phyloP scores from a whole-genome alignment of 2,888 invertebrate species.

The Rhyacophila evoluta region DNA sequence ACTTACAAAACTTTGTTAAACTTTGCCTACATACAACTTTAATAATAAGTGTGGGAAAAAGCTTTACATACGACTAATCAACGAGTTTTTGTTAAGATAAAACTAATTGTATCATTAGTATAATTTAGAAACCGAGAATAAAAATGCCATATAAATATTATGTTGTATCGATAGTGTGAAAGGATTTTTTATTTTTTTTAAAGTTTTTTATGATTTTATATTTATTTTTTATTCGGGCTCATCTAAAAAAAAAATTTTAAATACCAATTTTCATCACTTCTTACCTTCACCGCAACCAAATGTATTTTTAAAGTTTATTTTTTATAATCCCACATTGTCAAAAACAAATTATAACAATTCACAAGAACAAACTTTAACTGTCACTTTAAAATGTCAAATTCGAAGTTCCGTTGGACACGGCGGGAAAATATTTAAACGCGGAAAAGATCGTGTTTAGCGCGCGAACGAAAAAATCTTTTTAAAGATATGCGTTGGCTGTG shows the following conservation, averaged over 20 bases:
- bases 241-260: not conserved
- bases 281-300: not conserved
- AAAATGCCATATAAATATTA: too few species aligned
- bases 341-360: not conserved
- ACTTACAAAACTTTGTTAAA: constrained; percentile 29
- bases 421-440: not conserved
- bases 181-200: constrained; percentile 13
- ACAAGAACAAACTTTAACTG: constrained; percentile 7
- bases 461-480: constrained; percentile 17
- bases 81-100: too few species aligned
- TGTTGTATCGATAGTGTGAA: too few species aligned
- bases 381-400: not conserved
- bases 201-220: not conserved
- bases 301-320: not conserved
- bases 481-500: constrained; percentile 31
- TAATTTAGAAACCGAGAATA: too few species aligned
- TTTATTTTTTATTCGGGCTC: not conserved
- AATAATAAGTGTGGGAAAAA: not conserved
- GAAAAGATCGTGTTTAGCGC: constrained; percentile 40
- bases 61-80: too few species aligned
- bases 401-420: not conserved
- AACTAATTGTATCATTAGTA: too few species aligned
- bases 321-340: not conserved
- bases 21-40: not conserved
- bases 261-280: not conserved